Evolutionary conservation across 2,113 vertebrate species (phyloP).

Genomic region (Psettodes erumei): DNA sequence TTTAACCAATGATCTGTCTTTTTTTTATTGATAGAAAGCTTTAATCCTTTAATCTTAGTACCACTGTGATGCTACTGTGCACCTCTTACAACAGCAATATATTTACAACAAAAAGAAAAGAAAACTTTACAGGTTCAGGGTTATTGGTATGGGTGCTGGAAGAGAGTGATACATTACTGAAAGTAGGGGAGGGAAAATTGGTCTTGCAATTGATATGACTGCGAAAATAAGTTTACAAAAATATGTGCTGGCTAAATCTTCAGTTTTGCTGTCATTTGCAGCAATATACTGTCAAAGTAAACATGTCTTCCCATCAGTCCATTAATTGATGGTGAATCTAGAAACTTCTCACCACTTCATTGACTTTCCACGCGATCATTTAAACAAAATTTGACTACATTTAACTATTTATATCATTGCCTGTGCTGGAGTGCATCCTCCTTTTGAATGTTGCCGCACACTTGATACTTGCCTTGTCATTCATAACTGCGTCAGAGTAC

Average conservation of each 20-base stretch:
- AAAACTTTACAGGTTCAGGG: not conserved
- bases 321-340: not conserved
- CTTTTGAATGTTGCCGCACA: not conserved
- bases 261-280: not conserved
- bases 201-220: not conserved
- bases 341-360: conserved; percentile 2
- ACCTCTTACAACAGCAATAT: no score
- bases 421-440: not conserved
- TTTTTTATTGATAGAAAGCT: not conserved
- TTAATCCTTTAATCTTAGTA: no score
- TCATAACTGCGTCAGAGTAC: not conserved
- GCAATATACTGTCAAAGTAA: not conserved
- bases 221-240: not conserved
- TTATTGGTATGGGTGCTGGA: not conserved
- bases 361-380: no score
- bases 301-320: not conserved
- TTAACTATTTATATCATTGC: not conserved
- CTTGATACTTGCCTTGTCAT: not conserved
- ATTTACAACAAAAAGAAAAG: not conserved
- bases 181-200: not conserved
- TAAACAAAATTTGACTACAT: no score
- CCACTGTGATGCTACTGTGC: no score
- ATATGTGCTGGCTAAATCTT: not conserved
- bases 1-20: not conserved
- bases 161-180: not conserved